phyloP scores from a whole-genome alignment of 2,888 invertebrate genomes.

The Gymnoscelis rufifasciata region DNA sequence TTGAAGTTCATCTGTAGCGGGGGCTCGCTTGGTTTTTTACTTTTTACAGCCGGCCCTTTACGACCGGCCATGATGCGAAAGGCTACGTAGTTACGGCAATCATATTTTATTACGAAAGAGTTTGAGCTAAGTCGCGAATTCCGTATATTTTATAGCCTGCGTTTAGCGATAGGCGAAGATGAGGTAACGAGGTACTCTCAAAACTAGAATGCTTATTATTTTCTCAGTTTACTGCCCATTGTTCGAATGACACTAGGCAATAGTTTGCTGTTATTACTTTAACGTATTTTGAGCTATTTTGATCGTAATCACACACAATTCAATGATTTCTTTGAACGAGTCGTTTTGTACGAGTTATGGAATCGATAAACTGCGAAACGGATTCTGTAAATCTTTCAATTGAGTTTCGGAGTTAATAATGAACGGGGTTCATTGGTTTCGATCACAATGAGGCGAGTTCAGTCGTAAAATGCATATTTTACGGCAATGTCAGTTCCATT shows the following conservation, averaged over 20 bases:
- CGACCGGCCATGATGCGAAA: conserved; percentile 56
- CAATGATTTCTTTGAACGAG: conserved; percentile 3
- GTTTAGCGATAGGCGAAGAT: conserved; percentile 23
- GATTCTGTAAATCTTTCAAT: conserved; percentile 19
- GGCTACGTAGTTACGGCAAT: conserved; percentile 46
- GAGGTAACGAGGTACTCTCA: conserved; percentile 13
- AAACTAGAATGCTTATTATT: conserved; percentile 10
- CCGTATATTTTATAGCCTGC: conserved; percentile 28
- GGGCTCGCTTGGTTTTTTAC: conserved; percentile 21
- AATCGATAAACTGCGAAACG: conserved; percentile 14
- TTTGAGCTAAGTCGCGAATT: conserved; percentile 32
- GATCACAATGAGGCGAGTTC: conserved; percentile 13
- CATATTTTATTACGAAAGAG: conserved; percentile 35
- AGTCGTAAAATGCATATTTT: conserved; percentile 14
- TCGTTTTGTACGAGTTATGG: conserved; percentile 1
- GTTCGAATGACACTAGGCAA: conserved; percentile 9
- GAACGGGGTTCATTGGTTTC: conserved; percentile 16
- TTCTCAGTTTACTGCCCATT: conserved; percentile 13
- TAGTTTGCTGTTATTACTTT: background rate
- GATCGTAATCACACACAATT: background rate
- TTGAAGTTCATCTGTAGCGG: conserved; percentile 57
- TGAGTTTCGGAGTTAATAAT: conserved; percentile 11
- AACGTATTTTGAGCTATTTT: background rate
- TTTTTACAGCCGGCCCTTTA: conserved; percentile 45
- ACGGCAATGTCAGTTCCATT: conserved; percentile 6